Evolutionary conservation across 2,888 invertebrate species (phyloP), one percentile per base, ranked within the genome.

Genomic region (Girardia tigrina): DNA sequence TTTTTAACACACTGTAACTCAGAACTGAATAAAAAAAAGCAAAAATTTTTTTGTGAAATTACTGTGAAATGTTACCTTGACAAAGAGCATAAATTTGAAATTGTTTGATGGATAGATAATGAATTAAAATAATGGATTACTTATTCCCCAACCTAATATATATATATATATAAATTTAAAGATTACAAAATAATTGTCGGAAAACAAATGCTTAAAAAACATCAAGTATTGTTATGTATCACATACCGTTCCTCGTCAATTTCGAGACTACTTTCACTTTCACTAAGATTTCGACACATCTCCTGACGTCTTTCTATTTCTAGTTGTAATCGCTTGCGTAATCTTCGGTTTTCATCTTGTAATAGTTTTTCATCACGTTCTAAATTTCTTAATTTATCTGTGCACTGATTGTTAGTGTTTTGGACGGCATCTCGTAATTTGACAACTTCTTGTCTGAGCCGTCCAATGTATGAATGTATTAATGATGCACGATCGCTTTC

Each of bases 231-330:
- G n/a, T n/a, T n/a, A n/a, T n/a, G n/a, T n/a, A n/a, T n/a, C 56
- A 56, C 75, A 76, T 27, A 75, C 75, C 75, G 23, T 28, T 75
- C 75, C 26, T 75, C 75, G 12, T 75, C 75, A 75, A 75, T 75
- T 74, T 75, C 75, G 8, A 75, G 56, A 42, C 72, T 73, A 42
- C 74, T 74, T 74, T 75, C 75, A 76, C 75, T 75, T 85, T 97
- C 95, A 0, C 94, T 95, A 76, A 97, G 87, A 85, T 97, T 94
- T 77, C 95, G 89, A 82, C 95, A 95, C 73, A 97, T 86, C 0
- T 92, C 92, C 84, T 94, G 94, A 28, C 95, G 89, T 75, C 95
- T 87, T 84, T 95, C 94, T 77, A 94, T 91, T 86, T 95, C 95
- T 81, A 94, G 88, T 79, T 95, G 94, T 75, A 97, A 86, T 85